Conservation (phyloP, 2,888 invertebrate genomes). For the Lasioglossum calceatum region DNA sequence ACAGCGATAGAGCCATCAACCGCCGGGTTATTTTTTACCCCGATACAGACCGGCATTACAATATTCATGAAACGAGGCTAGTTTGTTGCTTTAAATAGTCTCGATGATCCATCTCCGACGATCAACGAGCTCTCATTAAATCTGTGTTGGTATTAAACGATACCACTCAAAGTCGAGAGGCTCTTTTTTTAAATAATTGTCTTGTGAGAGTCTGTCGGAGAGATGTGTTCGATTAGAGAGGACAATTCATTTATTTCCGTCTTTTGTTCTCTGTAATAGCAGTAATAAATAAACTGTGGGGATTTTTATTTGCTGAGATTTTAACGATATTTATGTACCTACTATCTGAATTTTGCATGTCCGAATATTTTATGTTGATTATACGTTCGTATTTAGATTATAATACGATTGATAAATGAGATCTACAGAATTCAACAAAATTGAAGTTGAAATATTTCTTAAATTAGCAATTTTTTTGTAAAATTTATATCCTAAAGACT, state of each 20-base stretch:
- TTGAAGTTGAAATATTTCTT: no score
- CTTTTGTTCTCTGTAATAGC: not conserved
- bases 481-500: no score
- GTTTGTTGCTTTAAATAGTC: conserved; percentile 16
- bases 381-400: not conserved
- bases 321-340: not conserved
- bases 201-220: not conserved
- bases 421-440: no score
- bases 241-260: not conserved
- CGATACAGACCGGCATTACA: conserved; percentile 1
- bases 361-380: not conserved
- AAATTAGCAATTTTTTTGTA: no score
- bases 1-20: not conserved
- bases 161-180: not conserved
- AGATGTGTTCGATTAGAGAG: not conserved
- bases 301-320: not conserved
- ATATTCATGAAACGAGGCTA: conserved; percentile 16
- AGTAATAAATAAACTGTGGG: not conserved
- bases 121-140: not conserved
- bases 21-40: not conserved
- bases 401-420: no score
- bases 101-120: not conserved
- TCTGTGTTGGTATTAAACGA: not conserved
- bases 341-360: not conserved
- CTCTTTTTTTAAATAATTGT: not conserved